phyloP scores from a whole-genome alignment of 2,888 invertebrate genomes.

The Plebejus anna region DNA sequence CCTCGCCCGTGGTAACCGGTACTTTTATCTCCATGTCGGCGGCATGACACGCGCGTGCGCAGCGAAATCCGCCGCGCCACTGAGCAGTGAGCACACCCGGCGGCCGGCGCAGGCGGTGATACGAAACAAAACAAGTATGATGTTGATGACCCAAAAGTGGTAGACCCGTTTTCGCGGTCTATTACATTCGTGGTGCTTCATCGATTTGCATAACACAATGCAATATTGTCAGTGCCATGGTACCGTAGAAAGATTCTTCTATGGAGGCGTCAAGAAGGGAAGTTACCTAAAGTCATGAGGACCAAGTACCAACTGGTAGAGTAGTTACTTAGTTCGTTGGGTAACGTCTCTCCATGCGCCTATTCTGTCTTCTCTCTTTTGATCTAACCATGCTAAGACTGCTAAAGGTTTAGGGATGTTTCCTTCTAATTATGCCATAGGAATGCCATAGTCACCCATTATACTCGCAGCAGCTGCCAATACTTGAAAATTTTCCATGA shows the following conservation, averaged over 20 bases:
- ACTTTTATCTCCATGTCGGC: constrained; percentile 27
- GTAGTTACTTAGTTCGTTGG: no score
- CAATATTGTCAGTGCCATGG: neutral
- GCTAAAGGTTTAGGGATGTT: no score
- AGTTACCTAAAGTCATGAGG: no score
- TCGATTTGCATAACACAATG: neutral
- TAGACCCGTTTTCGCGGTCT: neutral
- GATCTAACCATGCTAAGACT: no score
- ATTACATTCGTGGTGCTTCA: neutral
- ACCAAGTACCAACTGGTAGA: no score
- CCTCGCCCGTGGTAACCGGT: constrained; percentile 13
- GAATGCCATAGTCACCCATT: no score
- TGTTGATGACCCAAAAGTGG: neutral
- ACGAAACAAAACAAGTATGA: constrained; percentile 1
- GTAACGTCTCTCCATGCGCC: no score
- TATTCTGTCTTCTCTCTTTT: no score
- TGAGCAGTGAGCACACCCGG: constrained; percentile 41
- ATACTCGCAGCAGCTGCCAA: no score
- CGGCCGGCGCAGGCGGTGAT: constrained; percentile 35
- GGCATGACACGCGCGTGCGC: constrained; percentile 66
- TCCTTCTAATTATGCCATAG: no score
- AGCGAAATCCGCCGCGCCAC: constrained; percentile 65
- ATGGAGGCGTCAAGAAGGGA: neutral
- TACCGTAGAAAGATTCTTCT: neutral
- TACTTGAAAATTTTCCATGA: no score